A percentile compares a stretch with the other conserved stretches of the same genome.
These are phyloP conservation scores for Frieseomelitta varia DNA, from an alignment of 1,140 invertebrate genomes.

Conservation along the genomic window DNA sequence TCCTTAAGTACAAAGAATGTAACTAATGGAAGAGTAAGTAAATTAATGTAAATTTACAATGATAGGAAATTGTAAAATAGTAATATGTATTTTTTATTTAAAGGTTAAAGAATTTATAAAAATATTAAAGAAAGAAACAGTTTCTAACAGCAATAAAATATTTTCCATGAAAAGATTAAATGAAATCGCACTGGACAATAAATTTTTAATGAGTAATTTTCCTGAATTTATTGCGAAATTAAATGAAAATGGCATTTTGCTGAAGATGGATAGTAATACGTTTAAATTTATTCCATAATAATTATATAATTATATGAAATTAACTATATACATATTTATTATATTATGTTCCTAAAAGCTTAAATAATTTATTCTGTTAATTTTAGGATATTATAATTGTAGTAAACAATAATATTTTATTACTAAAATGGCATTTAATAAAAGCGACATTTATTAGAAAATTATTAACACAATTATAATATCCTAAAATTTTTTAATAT, in stretches of 20 bases:
- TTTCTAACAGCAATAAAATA: constrained; percentile 85
- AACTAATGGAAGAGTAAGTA: constrained; percentile 85
- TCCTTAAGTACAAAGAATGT: constrained; percentile 85
- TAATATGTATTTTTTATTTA: constrained; percentile 70
- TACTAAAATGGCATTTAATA: no score
- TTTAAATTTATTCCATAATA: constrained; percentile 85
- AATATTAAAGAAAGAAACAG: constrained; percentile 85
- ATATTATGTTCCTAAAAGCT: background rate
- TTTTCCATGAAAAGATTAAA: constrained; percentile 91
- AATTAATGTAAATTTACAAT: constrained; percentile 38
- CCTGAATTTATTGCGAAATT: constrained; percentile 87
- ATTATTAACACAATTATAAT: no score
- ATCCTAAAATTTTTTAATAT: no score
- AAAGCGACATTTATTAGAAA: no score
- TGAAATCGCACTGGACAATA: constrained; percentile 85
- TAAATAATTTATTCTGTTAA: background rate
- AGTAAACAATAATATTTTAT: background rate
- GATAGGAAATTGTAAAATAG: background rate
- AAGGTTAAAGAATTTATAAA: constrained; percentile 90
- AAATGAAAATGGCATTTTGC: constrained; percentile 92
- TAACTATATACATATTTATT: background rate
- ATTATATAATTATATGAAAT: background rate
- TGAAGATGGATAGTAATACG: constrained; percentile 91
- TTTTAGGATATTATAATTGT: constrained; percentile 26
- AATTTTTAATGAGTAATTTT: constrained; percentile 85